A percentile compares a stretch with the other conserved stretches of the same genome.
Conservation (phyloP, 1,140 invertebrate genomes). For the Zaprionus kolodkinae region DNA sequence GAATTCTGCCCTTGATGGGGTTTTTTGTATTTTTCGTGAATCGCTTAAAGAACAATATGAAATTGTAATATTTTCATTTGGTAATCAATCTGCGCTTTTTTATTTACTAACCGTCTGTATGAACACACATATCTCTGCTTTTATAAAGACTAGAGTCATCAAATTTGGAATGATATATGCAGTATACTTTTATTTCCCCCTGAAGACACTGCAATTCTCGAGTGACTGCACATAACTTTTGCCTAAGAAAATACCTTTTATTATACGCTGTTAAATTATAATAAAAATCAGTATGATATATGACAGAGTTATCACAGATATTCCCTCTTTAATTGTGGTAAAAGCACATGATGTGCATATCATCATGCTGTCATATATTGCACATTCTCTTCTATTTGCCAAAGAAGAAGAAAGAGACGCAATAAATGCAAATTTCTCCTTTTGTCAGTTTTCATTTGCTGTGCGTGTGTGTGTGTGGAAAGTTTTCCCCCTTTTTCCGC, state of each 20-base stretch:
- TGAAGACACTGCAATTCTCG: not conserved
- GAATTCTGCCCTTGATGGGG: not conserved
- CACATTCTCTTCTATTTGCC: not conserved
- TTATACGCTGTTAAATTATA: not conserved
- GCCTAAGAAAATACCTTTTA: not conserved
- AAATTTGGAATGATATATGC: no score
- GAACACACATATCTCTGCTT: no score
- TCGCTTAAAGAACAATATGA: not conserved
- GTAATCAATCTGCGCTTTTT: not conserved
- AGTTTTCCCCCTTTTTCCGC: not conserved
- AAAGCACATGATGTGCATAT: not conserved
- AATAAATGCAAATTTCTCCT: not conserved
- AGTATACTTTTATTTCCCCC: not conserved
- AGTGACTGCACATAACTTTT: no score
- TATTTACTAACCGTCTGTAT: no score
- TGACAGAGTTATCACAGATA: not conserved
- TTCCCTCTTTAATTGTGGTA: not conserved
- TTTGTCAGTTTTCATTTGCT: constrained; percentile 5
- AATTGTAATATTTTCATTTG: not conserved
- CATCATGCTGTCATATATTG: not conserved
- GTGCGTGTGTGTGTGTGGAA: not conserved
- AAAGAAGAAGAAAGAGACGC: not conserved
- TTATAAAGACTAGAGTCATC: no score
- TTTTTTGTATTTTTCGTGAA: not conserved
- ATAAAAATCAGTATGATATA: not conserved